Conservation (phyloP, 2,888 invertebrate species). For the Coenonympha arcania region DNA sequence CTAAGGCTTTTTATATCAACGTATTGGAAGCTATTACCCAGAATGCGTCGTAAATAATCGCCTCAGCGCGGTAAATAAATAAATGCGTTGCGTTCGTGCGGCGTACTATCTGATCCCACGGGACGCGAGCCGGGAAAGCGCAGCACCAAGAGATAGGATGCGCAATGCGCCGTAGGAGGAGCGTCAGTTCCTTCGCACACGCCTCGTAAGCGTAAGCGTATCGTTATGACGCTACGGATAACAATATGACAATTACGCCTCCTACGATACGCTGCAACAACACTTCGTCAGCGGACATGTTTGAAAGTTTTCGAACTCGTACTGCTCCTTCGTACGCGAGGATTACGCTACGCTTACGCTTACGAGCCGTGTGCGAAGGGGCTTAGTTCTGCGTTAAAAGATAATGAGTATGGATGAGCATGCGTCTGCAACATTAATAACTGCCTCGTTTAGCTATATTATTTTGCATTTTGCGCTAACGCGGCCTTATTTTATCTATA, state of each 20-base stretch:
- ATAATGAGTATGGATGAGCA: slow-evolving; percentile 61
- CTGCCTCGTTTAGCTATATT: slow-evolving; percentile 10
- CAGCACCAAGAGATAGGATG: slow-evolving; percentile 66
- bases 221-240: no score
- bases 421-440: slow-evolving; percentile 13
- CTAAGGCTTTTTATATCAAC: no score
- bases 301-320: no score
- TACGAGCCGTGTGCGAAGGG: no score
- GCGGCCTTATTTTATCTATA: slow-evolving; percentile 5
- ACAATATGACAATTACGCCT: no score
- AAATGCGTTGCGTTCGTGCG: slow-evolving; percentile 59
- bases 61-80: slow-evolving; percentile 68
- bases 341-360: no score
- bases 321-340: no score
- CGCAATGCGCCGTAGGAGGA: slow-evolving; percentile 54
- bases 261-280: no score
- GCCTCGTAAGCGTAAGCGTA: no score
- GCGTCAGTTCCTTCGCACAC: no score
- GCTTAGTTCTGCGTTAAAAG: slow-evolving; percentile 66
- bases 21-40: slow-evolving; percentile 57
- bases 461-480: slow-evolving; percentile 4
- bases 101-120: slow-evolving; percentile 59
- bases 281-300: no score
- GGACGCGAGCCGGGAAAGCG: slow-evolving; percentile 58
- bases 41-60: slow-evolving; percentile 69